Evolutionary conservation across 2,797 vertebrate genomes (phyloP).

Genomic region (Parauchenoglanis punctatus): DNA sequence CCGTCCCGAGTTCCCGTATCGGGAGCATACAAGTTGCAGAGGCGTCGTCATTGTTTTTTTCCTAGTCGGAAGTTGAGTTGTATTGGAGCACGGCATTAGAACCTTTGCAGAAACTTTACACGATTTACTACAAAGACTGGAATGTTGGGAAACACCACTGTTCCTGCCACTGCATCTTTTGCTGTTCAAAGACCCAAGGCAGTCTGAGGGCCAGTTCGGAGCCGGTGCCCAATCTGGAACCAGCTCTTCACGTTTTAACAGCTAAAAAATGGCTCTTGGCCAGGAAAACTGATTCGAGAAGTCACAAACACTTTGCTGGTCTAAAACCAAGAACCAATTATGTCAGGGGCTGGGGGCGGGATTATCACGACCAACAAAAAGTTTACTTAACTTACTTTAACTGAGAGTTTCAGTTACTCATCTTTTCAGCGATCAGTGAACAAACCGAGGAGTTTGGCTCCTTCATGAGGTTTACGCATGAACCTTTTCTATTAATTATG

Average conservation of each 20-base stretch:
- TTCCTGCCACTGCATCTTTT: background rate
- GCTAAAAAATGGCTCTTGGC: too few species aligned
- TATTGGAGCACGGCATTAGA: background rate
- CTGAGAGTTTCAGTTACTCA: background rate
- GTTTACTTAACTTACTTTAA: too few species aligned
- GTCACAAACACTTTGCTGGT: too few species aligned
- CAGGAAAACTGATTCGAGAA: too few species aligned
- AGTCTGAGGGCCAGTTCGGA: too few species aligned
- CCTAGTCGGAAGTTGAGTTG: background rate
- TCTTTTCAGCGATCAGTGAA: background rate
- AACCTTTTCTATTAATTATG: background rate
- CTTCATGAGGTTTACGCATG: background rate
- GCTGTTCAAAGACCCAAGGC: background rate
- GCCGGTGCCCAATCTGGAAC: too few species aligned
- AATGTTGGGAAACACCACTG: background rate
- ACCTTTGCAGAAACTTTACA: background rate
- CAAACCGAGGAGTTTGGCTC: background rate
- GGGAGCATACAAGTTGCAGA: too few species aligned
- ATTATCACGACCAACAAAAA: too few species aligned
- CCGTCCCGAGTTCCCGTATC: too few species aligned
- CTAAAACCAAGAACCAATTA: too few species aligned
- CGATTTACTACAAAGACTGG: background rate
- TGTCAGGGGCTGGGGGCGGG: too few species aligned
- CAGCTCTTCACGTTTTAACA: too few species aligned
- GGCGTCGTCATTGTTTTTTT: background rate